Evolutionary conservation across 2,113 vertebrate species (phyloP).

Genomic region (Rhinolophus sinicus): DNA sequence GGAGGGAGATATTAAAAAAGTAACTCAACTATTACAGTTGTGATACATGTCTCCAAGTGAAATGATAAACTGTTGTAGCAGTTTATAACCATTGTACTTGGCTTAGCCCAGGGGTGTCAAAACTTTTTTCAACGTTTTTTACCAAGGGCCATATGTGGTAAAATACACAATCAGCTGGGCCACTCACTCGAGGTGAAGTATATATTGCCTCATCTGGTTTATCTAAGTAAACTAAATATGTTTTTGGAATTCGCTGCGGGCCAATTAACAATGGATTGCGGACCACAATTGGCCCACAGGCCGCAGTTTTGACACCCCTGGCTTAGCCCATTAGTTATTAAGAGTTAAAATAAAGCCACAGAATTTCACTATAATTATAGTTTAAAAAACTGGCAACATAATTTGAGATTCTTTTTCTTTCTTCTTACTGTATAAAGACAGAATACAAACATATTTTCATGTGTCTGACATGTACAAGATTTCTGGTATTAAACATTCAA

Average conservation of each 20-base stretch:
- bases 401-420: not conserved
- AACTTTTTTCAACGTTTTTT: too few species aligned
- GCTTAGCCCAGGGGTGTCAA: not conserved
- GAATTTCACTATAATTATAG: not conserved
- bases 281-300: too few species aligned
- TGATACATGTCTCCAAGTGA: not conserved
- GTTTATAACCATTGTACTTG: not conserved
- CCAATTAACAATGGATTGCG: too few species aligned
- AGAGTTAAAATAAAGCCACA: not conserved
- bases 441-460: not conserved
- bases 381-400: not conserved
- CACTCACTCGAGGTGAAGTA: too few species aligned
- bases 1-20: not conserved
- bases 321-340: not conserved
- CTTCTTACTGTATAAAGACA: not conserved
- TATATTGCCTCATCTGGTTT: too few species aligned
- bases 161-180: too few species aligned
- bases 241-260: too few species aligned
- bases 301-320: too few species aligned
- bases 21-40: not conserved
- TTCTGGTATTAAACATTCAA: not conserved
- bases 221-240: too few species aligned
- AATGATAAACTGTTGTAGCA: not conserved
- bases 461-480: not conserved
- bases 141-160: too few species aligned